A percentile compares a stretch with the other conserved stretches of the same genome.
phyloP scores from a whole-genome alignment of 2,888 invertebrate species.

The Melolontha melolontha region DNA sequence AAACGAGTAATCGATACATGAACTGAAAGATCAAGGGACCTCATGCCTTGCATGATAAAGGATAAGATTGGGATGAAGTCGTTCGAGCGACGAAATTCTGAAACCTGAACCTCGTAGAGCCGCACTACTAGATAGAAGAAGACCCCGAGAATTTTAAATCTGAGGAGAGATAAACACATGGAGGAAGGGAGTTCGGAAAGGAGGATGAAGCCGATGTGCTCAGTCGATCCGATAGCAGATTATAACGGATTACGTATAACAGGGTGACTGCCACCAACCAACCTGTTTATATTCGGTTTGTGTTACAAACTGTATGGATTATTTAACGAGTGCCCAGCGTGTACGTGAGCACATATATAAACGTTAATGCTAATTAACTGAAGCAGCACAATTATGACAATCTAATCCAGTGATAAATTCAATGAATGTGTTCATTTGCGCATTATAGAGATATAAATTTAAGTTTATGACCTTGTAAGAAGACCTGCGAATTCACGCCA shows the following conservation, averaged over 20 bases:
- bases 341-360: slow-evolving; percentile 19
- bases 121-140: too few relatives aligned
- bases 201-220: slow-evolving; percentile 7
- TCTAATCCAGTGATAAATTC: slow-evolving; percentile 36
- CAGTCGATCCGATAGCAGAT: slow-evolving; percentile 24
- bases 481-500: too few relatives aligned
- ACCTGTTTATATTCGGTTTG: slow-evolving; percentile 38
- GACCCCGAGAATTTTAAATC: too few relatives aligned
- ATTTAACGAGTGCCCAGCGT: slow-evolving; percentile 33
- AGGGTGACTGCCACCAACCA: slow-evolving; percentile 19
- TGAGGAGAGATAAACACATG: background rate
- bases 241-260: slow-evolving; percentile 38
- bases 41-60: too few relatives aligned
- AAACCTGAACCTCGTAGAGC: too few relatives aligned
- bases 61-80: too few relatives aligned
- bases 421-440: slow-evolving; percentile 14
- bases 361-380: slow-evolving; percentile 28
- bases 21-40: too few relatives aligned
- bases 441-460: slow-evolving; percentile 4
- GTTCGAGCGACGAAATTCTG: too few relatives aligned
- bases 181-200: background rate
- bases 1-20: too few relatives aligned
- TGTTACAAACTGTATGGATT: slow-evolving; percentile 41
- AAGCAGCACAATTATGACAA: slow-evolving; percentile 22
- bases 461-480: too few relatives aligned